Base-by-base conservation (phyloP, 2,797 vertebrate species). In the Sebastes matsubarae region DNA sequence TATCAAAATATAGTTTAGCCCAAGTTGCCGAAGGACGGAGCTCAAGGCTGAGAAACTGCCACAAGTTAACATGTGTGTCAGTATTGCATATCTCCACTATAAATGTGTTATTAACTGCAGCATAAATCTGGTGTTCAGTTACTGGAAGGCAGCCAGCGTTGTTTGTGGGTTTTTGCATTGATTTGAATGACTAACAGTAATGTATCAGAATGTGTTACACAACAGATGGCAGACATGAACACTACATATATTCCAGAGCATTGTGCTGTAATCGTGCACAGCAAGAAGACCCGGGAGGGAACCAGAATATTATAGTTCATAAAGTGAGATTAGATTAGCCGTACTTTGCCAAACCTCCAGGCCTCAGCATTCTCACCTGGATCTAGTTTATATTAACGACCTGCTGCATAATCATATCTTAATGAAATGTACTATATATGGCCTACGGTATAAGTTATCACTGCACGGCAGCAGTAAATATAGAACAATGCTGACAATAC, bases 261-360 rank as follows among this genome's bases (percentile, higher is more conserved):
- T 9, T 32, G 27, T 4, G 1, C 4, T 30, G 63, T 42, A 60
- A 68, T 13, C 18, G n/a, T 74, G 46, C 34, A 8, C 20, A 18
- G 60, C 38, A 42, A 30, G 7, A 57, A 38, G 50, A 32, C 36
- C 11, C 13, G 0, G 4, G 16, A 60, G 68, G 27, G 27, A 34
- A 60, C 25, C 69, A 68, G 54, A 74, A 83, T 72, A 68, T 72
- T 64, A 50, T 2, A 54, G 72, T 24, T 77, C 42, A 76, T 80
- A 57, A 73, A 77, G 58, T 14, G 20, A 66, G 58, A 72, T 81
- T 60, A 66, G n/a, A 69, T 13, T 29, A 52, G 60, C 29, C 4
- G 30, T 14, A 2, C 61, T 30, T n/a, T 68, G 24, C 60, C 55
- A 73, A n/a, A 70, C 59, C 65, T 61, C 27, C 61, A 29, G 77